Evolutionary conservation across 2,113 vertebrate species (phyloP), one percentile per base, ranked within the genome.

Genomic region (Pterocles orientalis): DNA sequence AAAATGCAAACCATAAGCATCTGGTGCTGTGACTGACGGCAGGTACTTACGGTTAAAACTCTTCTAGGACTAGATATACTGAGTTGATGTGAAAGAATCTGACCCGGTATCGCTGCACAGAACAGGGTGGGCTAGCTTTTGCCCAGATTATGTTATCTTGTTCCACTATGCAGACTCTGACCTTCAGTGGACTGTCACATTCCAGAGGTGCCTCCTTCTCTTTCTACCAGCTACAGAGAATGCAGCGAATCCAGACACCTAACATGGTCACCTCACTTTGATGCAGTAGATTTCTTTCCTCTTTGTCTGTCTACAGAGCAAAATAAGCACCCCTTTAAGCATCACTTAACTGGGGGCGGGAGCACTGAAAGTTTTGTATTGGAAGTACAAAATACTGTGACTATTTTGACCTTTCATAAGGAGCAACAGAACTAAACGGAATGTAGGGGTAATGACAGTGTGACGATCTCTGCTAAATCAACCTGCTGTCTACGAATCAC

Each of bases 381-480:
- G 47, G 18, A 92, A 85, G 28, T 50, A 21, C 18, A 75, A 70
- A 94, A 86, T 18, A 82, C 15, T 33, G 9, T 11, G 18, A 1
- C 0, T 39, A 62, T 62, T 70, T 81, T 92, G 41, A 88, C 39
- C 18, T 88, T 83, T 70, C n/a, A 75, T 3, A 58, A 8, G 26
- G 31, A 90, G 18, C 5, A 81, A 73, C 9, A 90, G 26, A 92
- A 82, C 25, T 19, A 82, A 89, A 78, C 41, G 57, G 23, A 73
- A 83, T 2, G 80, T 88, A 96, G 90, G 90, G 96, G 92, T 83
- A 96, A 82, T 81, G 82, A 93, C 64, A 88, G 48, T 33, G 48
- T 68, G 94, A 90, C 71, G 85, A 97, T 71, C 29, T 78, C 86
- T 90, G 64, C 56, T 78, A 95, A 90, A 61, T 86, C 76, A 92